phyloP scores from a whole-genome alignment of 1,140 invertebrate genomes.

The Drosophila albomicans region DNA sequence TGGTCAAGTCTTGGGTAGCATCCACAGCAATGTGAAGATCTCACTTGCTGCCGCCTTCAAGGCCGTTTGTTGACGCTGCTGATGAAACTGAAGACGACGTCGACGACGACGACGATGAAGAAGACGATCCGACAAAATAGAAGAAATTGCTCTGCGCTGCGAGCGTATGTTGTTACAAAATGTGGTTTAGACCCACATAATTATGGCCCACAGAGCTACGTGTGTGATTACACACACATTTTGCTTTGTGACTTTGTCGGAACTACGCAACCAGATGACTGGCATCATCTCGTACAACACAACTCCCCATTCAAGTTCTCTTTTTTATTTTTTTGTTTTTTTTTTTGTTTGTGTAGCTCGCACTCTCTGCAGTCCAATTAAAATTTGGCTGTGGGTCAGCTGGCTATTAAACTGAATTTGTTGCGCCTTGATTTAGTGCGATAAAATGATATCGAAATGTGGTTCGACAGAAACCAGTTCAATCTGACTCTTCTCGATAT shows the following conservation, averaged over 20 bases:
- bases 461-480: slow-evolving; percentile 32
- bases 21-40: slow-evolving; percentile 3
- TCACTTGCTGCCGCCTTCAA: slow-evolving; percentile 23
- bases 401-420: slow-evolving; percentile 32
- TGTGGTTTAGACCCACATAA: slow-evolving; percentile 30
- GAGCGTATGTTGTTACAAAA: slow-evolving; percentile 35
- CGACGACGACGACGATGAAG: background rate
- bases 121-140: slow-evolving; percentile 20
- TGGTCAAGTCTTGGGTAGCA: slow-evolving; percentile 36
- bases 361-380: slow-evolving; percentile 21
- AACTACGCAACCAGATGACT: slow-evolving; percentile 39
- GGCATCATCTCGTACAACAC: slow-evolving; percentile 12
- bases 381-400: slow-evolving; percentile 37
- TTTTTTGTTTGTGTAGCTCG: background rate
- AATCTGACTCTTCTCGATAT: background rate
- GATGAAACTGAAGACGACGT: slow-evolving; percentile 9
- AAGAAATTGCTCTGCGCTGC: slow-evolving; percentile 38
- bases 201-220: slow-evolving; percentile 27
- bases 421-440: slow-evolving; percentile 43
- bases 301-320: slow-evolving; percentile 4
- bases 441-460: slow-evolving; percentile 28
- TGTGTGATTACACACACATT: slow-evolving; percentile 27
- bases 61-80: slow-evolving; percentile 44
- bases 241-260: slow-evolving; percentile 16
- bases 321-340: background rate